Evolutionary conservation across 2,797 vertebrate species (phyloP), one percentile per base, ranked within the genome.

Genomic region (Sylvilagus floridanus): DNA sequence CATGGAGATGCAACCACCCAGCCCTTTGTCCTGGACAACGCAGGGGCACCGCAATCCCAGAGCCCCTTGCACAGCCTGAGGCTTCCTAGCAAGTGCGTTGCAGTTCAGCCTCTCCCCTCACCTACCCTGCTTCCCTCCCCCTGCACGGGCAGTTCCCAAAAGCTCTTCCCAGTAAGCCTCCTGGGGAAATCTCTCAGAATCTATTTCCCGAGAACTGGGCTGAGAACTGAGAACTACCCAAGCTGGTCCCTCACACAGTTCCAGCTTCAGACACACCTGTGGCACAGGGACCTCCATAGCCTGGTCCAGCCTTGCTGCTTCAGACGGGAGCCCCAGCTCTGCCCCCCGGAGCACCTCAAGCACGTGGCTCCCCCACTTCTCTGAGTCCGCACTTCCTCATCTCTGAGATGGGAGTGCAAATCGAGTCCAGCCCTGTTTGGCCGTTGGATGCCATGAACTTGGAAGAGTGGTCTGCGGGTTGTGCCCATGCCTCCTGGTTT

Each of bases 121-220:
- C 57, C 47, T 26, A 0, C 24, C 14, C 57, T 47, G 2, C 7
- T 1, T 8, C 30, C 11, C 47, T 16, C 60, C 2, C 4, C 5
- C 16, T 0, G 1, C 7, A 7, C 11, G 2, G 16, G 6, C 24
- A 78, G 2, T 71, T 75, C 7, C 84, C 7, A 0, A 71, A 35
- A 75, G 22, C 65, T 28, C 54, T 73, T 26, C 7, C 52, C 13
- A 63, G 3, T 4, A 75, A 66, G 50, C 4, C 75, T 63, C 73
- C 82, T 12, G 60, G 47, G 47, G 66, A 32, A 50, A 76, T 21
- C 1, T 32, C 60, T 69, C 52, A 35, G 37, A 62, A 19, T 7
- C 65, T 52, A 21, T 86, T 79, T 83, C 78, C 75, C 42, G 37
- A 78, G 42, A 47, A 47, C 42, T 47, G 42, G 8, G 42, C 42